phyloP scores from a whole-genome alignment of 2,113 vertebrate species.

The Corydoras maculifer region DNA sequence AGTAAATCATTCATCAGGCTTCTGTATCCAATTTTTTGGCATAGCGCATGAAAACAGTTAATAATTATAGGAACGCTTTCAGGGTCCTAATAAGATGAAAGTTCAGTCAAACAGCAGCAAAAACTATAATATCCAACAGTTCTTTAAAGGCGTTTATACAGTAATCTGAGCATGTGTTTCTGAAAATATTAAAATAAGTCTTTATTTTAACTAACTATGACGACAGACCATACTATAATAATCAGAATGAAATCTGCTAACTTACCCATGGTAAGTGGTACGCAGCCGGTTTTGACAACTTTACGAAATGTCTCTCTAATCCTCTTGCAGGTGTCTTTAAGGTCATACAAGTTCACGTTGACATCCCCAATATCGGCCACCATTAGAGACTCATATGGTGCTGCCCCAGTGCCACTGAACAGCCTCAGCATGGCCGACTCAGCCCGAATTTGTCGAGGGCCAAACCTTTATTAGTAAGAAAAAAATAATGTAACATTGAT shows the following conservation, averaged over 20 bases:
- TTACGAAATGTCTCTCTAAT: constrained; percentile 72
- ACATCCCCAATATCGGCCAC: constrained; percentile 88
- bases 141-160: too few species aligned
- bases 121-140: too few species aligned
- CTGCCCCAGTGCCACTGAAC: constrained; percentile 66
- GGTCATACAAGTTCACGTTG: constrained; percentile 78
- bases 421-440: constrained; percentile 75
- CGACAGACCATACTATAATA: not conserved
- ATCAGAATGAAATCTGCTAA: not conserved
- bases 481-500: too few species aligned
- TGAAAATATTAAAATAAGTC: too few species aligned
- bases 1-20: constrained; percentile 4
- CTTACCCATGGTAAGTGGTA: constrained; percentile 86
- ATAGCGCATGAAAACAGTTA: not conserved
- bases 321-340: constrained; percentile 78
- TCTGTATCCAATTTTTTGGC: not conserved
- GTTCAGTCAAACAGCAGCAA: not conserved
- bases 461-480: constrained; percentile 67
- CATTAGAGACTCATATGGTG: constrained; percentile 74
- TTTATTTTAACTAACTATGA: too few species aligned
- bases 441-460: constrained; percentile 77
- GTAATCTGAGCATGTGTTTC: too few species aligned
- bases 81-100: not conserved
- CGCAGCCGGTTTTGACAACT: constrained; percentile 65
- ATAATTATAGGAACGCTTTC: not conserved